Conservation (phyloP, 2,113 vertebrate genomes). For the Orthonyx spaldingii region DNA sequence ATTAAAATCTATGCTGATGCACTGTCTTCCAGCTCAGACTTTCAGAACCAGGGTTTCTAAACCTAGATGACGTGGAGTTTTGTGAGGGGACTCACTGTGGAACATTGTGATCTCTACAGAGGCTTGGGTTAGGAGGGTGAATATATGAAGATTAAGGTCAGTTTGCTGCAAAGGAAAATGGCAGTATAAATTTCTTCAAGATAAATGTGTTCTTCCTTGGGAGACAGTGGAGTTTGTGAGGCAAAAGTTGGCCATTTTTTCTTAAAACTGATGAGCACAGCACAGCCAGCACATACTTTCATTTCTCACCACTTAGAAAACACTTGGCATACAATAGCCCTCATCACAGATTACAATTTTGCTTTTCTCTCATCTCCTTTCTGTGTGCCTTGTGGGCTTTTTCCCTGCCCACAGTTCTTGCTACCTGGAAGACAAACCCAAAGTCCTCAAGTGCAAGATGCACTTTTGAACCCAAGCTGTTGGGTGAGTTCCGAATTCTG, state of each 20-base stretch:
- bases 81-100: neutral
- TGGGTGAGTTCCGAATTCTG: neutral
- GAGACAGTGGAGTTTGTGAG: neutral
- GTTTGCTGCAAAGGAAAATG: neutral
- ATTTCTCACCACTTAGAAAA: neutral
- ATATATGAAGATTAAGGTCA: neutral
- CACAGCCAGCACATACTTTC: neutral
- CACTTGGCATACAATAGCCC: neutral
- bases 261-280: neutral
- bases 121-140: neutral
- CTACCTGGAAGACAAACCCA: accelerated
- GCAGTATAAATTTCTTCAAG: neutral
- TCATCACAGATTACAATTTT: neutral
- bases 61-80: neutral
- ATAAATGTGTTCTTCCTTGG: neutral
- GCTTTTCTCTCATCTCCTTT: neutral
- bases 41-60: neutral
- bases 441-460: neutral
- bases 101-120: accelerated
- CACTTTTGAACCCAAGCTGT: neutral
- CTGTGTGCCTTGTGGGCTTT: neutral
- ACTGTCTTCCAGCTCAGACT: neutral
- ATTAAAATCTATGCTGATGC: neutral
- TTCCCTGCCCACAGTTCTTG: neutral
- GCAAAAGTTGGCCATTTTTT: neutral